Conservation (phyloP, 2,113 vertebrate species). For the Siphamia tubifer region DNA sequence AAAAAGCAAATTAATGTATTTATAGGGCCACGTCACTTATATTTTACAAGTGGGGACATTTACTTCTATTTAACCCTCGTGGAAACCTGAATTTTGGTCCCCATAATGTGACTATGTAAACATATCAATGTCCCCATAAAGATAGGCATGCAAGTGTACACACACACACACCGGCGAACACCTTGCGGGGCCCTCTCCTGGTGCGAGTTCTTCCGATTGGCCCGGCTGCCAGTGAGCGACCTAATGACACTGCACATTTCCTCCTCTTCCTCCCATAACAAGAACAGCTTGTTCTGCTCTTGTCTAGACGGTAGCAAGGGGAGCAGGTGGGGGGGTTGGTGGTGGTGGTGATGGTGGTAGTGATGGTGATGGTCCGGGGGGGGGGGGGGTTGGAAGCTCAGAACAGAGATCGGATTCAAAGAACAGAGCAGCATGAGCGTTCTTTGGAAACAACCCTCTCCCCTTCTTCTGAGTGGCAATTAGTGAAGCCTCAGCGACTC, state of each 20-base stretch:
- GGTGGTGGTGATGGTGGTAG: not conserved
- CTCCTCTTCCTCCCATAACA: slow-evolving; percentile 64
- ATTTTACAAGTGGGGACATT: too few relatives aligned
- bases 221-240: slow-evolving; percentile 37
- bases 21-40: too few relatives aligned
- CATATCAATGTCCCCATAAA: too few relatives aligned
- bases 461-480: slow-evolving; percentile 78
- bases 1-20: too few relatives aligned
- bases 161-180: slow-evolving; percentile 10
- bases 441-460: slow-evolving; percentile 67
- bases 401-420: slow-evolving; percentile 57
- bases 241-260: slow-evolving; percentile 71
- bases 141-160: not conserved
- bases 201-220: slow-evolving; percentile 35
- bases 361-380: not conserved
- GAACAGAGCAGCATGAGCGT: slow-evolving; percentile 71
- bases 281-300: slow-evolving; percentile 73
- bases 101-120: too few relatives aligned
- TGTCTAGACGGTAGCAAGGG: slow-evolving; percentile 72
- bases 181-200: slow-evolving; percentile 29
- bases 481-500: slow-evolving; percentile 68
- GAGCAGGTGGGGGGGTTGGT: slow-evolving; percentile 11
- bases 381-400: too few relatives aligned
- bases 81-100: too few relatives aligned
- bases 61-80: too few relatives aligned